A percentile compares a stretch with the other conserved stretches of the same genome.
phyloP scores from a whole-genome alignment of 2,113 vertebrate genomes.

The Etheostoma cragini region DNA sequence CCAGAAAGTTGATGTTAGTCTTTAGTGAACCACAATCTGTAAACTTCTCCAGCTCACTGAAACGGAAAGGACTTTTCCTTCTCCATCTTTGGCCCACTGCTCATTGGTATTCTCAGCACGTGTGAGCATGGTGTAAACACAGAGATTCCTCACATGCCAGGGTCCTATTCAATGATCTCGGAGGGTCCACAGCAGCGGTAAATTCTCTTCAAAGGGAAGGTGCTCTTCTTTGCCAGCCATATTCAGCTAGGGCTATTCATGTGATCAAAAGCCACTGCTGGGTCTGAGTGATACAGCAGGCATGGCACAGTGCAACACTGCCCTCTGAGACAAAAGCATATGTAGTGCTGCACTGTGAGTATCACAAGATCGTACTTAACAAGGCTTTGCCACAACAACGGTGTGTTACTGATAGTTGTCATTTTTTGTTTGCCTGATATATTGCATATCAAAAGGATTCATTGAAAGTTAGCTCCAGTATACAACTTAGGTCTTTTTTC shows the following conservation, averaged over 20 bases:
- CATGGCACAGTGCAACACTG: constrained; percentile 26
- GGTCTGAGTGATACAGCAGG: constrained; percentile 15
- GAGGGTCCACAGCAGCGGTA: constrained; percentile 35
- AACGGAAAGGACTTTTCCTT: constrained; percentile 1
- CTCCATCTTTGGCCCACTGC: constrained; percentile 49
- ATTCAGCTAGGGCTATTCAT: constrained; percentile 32
- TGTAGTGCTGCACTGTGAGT: not conserved
- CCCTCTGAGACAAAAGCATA: constrained; percentile 45
- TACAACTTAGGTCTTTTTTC: not conserved
- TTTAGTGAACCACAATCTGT: constrained; percentile 40
- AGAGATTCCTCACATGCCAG: constrained; percentile 17
- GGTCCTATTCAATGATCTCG: not conserved
- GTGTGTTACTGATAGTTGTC: not conserved
- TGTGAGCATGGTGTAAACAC: constrained; percentile 51
- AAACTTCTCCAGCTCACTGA: constrained; percentile 28
- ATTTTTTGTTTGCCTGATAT: not conserved
- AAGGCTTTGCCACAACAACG: constrained; percentile 1
- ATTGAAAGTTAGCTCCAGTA: not conserved
- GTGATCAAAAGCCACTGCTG: constrained; percentile 37
- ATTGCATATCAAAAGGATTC: not conserved
- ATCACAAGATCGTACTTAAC: constrained; percentile 12
- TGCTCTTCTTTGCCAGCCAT: constrained; percentile 39
- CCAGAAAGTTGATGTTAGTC: constrained; percentile 3
- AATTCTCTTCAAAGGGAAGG: constrained; percentile 36
- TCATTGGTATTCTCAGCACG: constrained; percentile 59